Evolutionary conservation across 2,113 vertebrate genomes (phyloP), one percentile per base, ranked within the genome.

Genomic region (Caranx melampygus): DNA sequence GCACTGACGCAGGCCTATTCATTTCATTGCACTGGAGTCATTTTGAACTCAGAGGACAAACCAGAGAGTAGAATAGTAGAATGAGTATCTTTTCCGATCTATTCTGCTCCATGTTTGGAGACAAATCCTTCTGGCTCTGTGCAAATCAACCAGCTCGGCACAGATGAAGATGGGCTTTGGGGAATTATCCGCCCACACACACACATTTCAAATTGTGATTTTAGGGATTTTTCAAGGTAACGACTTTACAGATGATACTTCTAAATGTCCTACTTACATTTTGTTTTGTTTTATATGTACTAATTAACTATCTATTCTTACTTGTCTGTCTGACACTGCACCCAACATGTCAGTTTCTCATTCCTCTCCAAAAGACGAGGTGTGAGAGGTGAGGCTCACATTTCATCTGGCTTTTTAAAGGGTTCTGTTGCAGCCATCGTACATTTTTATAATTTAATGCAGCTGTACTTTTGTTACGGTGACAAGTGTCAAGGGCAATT

Each of bases 151-250:
- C 75, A 87, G 66, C 72, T 72, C 71, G 67, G 80, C 75, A 12
- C 74, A 90, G 87, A 90, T 90, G 86, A 89, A 89, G 75, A 82
- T 74, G 74, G 81, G 88, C 78, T 90, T 90, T 84, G 65, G 87
- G 87, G 88, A 88, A 89, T 92, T 89, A 92, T 88, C 82, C 79
- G 49, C 87, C 88, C 85, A 87, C 88, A 75, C 84, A 87, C 72
- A 74, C n/a, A 83, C 80, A 88, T 86, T 88, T 88, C 67, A 83
- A 90, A 88, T 67, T 82, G 78, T 83, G 88, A 91, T 87, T 87
- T 86, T 79, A 84, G 82, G 84, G 72, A 83, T 73, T 85, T 90
- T 89, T 87, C 33, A 78, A 79, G 78, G 75, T 78, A 26, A 26
- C 26, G 26, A 87, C 71, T 85, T 90, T 85, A 67, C 21, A 73